Evolutionary conservation across 2,888 invertebrate genomes (phyloP), one percentile per base, ranked within the genome.

Genomic region (Elaeidobius kamerunicus): DNA sequence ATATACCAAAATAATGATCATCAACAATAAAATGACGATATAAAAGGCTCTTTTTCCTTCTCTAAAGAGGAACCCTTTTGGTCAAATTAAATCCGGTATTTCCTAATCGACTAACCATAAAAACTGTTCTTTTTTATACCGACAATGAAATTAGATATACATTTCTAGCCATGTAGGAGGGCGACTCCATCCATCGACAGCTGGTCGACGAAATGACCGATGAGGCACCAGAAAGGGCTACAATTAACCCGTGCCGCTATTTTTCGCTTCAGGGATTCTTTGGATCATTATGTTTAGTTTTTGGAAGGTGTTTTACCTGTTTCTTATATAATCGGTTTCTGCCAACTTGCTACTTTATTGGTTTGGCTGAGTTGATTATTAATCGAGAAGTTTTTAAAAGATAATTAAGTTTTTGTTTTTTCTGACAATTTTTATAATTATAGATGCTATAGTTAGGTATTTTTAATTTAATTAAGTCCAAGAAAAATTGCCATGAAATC

Each of bases 161-260:
- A 62, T 63, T 61, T 57, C 55, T 56, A 60, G 60, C 62, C 59
- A 63, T 60, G 61, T 64, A 63, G 61, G 64, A 62, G 64, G 63
- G 61, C 60, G 43, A 60, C 60, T 41, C 56, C 57, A 61, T 60
- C 58, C 56, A 58, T 57, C 48, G 60, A 54, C 62, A 61, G 62
- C 59, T 61, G 62, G 52, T 48, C 50, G 55, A 55, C 28, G 51
- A 52, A 49, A 52, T 40, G 41, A 52, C 46, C 52, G 30, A 47
- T 44, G 32, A 44, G 45, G 44, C 45, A 49, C 40, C 44, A 43
- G 19, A 42, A 49, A 49, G 53, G 40, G 35, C 55, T 39, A 52
- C 52, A 23, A 55, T 50, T 50, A 55, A 50, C 50, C 38, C 55
- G 55, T 55, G 55, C 55, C 55, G 52, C 52, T 41, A 30, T 40